Evolutionary conservation across 2,113 vertebrate genomes (phyloP), one percentile per base, ranked within the genome.

Genomic region (Manacus vitellinus): DNA sequence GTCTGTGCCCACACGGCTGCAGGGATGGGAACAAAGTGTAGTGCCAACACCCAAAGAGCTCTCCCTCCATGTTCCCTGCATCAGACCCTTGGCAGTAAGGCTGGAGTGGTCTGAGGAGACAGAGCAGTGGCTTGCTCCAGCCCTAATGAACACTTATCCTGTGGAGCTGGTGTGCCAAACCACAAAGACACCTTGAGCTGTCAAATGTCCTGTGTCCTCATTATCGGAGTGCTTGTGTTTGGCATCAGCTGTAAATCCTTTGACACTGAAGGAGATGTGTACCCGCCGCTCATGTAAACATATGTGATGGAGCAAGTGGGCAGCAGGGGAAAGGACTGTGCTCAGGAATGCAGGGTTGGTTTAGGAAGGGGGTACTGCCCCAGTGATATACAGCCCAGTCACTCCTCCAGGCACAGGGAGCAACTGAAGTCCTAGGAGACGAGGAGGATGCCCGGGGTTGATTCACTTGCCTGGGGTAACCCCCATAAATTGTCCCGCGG

Each of bases 1-100:
- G 2, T 17, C 22, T 9, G 25, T 51, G 33, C 8, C 25, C 62
- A 39, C 10, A 35, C 0, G 12, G 39, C 35, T 20, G n/a, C 12
- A 7, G 35, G 41, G 44, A 52, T 17, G 19, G 30, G 12, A 37
- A 25, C 1, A 4, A 70, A 67, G 8, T 1, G 1, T 0, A 1
- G 23, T 21, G 27, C 21, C 18, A 52, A 70, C 4, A 27, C 10
- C 8, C 4, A 6, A 47, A 25, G 21, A 67, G 22, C 6, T 54
- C 7, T 62, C 18, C 33, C 15, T 1, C 12, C 35, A 23, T 20
- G 39, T 46, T 3, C 6, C 3, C n/a, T 4, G 3, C 28, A 43
- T 43, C 47, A 62, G 54, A 12, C 19, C 24, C 19, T 41, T 3
- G 5, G 46, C 46, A 46, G n/a, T 30, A 51, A 28, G 37, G 20